Conservation (phyloP, 2,113 vertebrate species). For the Atractosteus spatula region DNA sequence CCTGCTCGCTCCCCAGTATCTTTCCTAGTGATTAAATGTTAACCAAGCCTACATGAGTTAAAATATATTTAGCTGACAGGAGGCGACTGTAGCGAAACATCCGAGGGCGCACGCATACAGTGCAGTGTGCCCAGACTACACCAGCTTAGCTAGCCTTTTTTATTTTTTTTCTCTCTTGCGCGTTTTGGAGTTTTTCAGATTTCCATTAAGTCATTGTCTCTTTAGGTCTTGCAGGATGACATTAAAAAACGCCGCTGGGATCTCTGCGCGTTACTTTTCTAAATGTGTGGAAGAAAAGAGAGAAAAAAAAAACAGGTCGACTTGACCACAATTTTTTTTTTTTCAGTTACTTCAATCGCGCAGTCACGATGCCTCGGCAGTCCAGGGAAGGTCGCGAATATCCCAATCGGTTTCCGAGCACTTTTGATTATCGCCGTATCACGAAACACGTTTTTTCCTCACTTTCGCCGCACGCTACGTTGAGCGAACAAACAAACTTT, state of each 20-base stretch:
- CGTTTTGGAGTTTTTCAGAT: conserved; percentile 22
- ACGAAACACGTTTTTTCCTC: conserved; percentile 61
- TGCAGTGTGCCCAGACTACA: conserved; percentile 41
- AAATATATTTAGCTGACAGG: conserved; percentile 29
- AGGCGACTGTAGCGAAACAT: conserved; percentile 34
- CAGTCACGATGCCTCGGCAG: conserved; percentile 41
- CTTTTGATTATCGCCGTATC: conserved; percentile 59
- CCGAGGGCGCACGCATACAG: conserved; percentile 25
- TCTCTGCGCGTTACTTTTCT: conserved; percentile 49
- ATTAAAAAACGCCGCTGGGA: conserved; percentile 36
- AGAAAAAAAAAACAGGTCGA: conserved; percentile 38
- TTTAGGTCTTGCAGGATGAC: conserved; percentile 44
- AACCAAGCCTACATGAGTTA: conserved; percentile 38
- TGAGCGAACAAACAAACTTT: conserved; percentile 81
- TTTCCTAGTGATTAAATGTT: conserved; percentile 44
- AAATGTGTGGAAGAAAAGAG: conserved; percentile 30
- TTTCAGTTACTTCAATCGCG: conserved; percentile 49
- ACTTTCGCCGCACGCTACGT: conserved; percentile 65
- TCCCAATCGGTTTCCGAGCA: conserved; percentile 52
- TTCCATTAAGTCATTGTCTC: conserved; percentile 40
- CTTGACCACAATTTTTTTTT: conserved; percentile 11
- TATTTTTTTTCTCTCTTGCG: conserved; percentile 27
- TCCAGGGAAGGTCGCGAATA: conserved; percentile 54
- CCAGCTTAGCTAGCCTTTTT: conserved; percentile 9
- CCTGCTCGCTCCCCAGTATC: conserved; percentile 48